Evolutionary conservation across 2,888 invertebrate genomes (phyloP).

Genomic region (Stegana nigrithorax): DNA sequence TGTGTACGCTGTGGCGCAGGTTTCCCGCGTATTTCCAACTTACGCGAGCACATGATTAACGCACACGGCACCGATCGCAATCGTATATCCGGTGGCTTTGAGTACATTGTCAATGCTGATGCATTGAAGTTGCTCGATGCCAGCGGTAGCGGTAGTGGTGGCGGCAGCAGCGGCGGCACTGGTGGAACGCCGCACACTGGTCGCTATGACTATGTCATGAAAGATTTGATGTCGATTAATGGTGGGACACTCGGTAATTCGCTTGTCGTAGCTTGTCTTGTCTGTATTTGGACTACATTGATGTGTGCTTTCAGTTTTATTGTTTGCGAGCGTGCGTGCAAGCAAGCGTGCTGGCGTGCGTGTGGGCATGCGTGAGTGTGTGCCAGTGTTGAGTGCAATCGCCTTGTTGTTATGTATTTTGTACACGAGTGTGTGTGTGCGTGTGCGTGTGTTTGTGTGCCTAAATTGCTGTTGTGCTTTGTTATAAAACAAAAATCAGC

Average conservation of each 20-base stretch:
- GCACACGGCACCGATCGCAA: conserved; percentile 64
- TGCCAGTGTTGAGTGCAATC: too few species aligned
- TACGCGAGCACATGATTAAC: conserved; percentile 67
- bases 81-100: conserved; percentile 63
- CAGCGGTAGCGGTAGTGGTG: too few species aligned
- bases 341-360: too few species aligned
- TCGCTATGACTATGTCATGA: conserved; percentile 67
- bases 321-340: neutral
- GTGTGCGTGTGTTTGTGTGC: too few species aligned
- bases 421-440: too few species aligned
- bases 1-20: conserved; percentile 66
- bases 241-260: conserved; percentile 65
- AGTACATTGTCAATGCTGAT: conserved; percentile 65
- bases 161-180: conserved; percentile 38
- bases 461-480: too few species aligned
- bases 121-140: conserved; percentile 59
- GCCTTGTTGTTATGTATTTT: too few species aligned
- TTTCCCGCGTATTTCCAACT: conserved; percentile 66
- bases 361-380: too few species aligned
- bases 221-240: conserved; percentile 67
- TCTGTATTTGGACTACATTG: neutral
- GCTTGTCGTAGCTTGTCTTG: neutral
- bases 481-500: too few species aligned
- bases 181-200: conserved; percentile 60
- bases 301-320: neutral